Percentiles rank a stretch among this genome's conserved stretches.
Conservation (phyloP, 2,888 invertebrate genomes). For the Heliconius charithonia region DNA sequence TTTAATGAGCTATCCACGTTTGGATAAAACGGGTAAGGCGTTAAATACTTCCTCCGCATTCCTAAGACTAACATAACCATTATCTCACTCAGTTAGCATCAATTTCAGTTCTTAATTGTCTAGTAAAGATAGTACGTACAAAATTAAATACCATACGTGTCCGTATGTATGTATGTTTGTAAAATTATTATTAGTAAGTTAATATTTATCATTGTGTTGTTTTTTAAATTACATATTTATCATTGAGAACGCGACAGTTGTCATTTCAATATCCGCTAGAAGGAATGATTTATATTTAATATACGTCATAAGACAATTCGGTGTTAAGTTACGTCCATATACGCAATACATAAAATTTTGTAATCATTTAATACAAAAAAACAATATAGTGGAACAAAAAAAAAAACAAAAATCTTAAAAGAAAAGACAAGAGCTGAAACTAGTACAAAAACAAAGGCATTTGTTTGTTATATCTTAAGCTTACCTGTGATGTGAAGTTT, state of each 20-base stretch:
- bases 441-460: slow-evolving; percentile 45
- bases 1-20: slow-evolving; percentile 26
- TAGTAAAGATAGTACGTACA: slow-evolving; percentile 1
- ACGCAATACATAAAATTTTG: too few species aligned
- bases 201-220: too few species aligned
- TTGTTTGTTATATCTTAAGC: slow-evolving; percentile 42
- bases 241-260: too few species aligned
- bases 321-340: not conserved
- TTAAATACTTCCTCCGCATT: slow-evolving; percentile 32
- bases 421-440: slow-evolving; percentile 39
- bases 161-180: not conserved
- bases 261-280: too few species aligned
- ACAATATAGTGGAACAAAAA: too few species aligned
- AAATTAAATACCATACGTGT: slow-evolving; percentile 4
- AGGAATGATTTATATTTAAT: too few species aligned
- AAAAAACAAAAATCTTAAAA: not conserved
- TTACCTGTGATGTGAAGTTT: slow-evolving; percentile 58
- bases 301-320: too few species aligned
- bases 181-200: not conserved
- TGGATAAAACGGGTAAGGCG: slow-evolving; percentile 24
- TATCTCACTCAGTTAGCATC: slow-evolving; percentile 35
- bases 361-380: too few species aligned
- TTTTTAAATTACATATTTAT: too few species aligned
- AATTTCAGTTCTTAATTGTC: slow-evolving; percentile 32
- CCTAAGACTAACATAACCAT: slow-evolving; percentile 30